These are phyloP conservation scores for Hydropotes inermis DNA, from an alignment of 2,113 vertebrate species.

Conservation along the genomic window DNA sequence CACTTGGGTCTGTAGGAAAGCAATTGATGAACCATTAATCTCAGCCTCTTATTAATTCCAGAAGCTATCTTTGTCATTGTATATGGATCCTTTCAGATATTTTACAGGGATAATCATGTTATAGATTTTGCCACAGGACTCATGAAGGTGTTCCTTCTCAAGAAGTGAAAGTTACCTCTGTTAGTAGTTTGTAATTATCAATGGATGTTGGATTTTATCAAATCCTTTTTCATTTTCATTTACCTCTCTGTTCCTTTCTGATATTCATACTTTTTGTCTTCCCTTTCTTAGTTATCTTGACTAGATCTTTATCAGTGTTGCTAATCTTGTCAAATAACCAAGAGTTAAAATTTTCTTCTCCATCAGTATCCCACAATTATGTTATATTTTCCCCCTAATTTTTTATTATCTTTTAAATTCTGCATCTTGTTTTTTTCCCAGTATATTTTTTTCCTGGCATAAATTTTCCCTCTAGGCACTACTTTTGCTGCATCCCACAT, in stretches of 20 bases:
- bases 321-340: not conserved
- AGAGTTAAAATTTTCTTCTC: not conserved
- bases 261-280: not conserved
- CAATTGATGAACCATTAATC: not conserved
- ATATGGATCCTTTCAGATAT: not conserved
- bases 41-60: not conserved
- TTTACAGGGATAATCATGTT: not conserved
- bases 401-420: not conserved
- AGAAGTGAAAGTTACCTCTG: not conserved
- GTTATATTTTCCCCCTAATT: not conserved
- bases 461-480: not conserved
- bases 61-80: not conserved
- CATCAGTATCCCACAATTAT: too few relatives aligned
- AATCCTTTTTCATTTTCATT: not conserved
- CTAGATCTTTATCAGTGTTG: not conserved
- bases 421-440: not conserved
- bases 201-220: not conserved
- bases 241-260: not conserved
- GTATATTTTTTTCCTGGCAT: not conserved
- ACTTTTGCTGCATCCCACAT: not conserved
- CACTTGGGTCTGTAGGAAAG: too few relatives aligned
- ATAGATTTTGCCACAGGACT: not conserved
- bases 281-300: not conserved
- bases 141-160: not conserved
- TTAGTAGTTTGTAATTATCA: not conserved